These are phyloP conservation scores for Oophaga pumilio DNA, from an alignment of 2,113 vertebrate species.

Conservation along the genomic window DNA sequence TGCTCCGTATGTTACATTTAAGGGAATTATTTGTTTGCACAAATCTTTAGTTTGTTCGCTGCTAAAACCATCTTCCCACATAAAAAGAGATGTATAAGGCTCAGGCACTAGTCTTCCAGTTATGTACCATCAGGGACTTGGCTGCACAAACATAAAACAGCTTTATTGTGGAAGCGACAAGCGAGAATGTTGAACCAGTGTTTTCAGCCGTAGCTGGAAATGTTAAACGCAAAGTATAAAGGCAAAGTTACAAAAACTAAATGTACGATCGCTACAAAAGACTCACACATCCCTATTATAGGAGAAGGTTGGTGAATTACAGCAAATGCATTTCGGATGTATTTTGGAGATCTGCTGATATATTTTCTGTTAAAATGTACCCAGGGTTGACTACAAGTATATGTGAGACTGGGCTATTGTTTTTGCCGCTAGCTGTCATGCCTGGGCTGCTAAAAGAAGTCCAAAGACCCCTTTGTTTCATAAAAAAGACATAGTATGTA, in stretches of 20 bases:
- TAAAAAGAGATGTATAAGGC: constrained; percentile 14
- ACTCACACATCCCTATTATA: neutral
- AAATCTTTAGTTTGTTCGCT: constrained; percentile 4
- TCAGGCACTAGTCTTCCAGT: neutral
- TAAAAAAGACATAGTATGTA: too few species aligned
- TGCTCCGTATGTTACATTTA: neutral
- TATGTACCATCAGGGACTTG: constrained; percentile 21
- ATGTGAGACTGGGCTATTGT: too few species aligned
- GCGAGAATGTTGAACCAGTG: constrained; percentile 1
- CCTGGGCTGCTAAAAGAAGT: too few species aligned
- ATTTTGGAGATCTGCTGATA: neutral
- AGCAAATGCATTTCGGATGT: neutral
- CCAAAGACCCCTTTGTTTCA: too few species aligned
- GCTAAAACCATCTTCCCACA: neutral
- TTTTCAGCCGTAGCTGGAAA: constrained; percentile 18
- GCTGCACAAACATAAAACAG: constrained; percentile 26
- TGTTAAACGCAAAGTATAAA: constrained; percentile 33
- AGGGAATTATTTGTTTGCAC: neutral
- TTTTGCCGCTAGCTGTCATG: too few species aligned
- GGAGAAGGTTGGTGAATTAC: neutral
- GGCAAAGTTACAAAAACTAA: neutral
- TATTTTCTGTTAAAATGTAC: too few species aligned
- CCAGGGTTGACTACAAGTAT: too few species aligned
- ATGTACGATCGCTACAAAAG: neutral
- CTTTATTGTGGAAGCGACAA: constrained; percentile 11